These are phyloP conservation scores for Himalopsyche japonica DNA, from an alignment of 2,888 invertebrate genomes.

Conservation along the genomic window DNA sequence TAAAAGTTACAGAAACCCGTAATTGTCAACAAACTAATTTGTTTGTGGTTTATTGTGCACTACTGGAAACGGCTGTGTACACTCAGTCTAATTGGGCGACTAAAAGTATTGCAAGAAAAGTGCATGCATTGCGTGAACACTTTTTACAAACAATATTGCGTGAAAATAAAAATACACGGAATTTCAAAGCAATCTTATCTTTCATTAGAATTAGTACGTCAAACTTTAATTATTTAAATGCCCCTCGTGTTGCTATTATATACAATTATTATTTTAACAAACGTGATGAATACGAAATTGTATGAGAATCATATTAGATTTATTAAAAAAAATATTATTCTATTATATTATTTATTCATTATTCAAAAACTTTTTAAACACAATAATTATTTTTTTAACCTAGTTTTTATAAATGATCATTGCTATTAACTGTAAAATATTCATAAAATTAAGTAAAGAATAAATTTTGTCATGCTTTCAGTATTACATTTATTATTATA, in stretches of 20 bases:
- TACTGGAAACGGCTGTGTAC: not conserved
- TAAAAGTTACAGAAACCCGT: not conserved
- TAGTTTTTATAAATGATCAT: too few relatives aligned
- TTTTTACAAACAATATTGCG: not conserved
- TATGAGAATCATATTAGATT: not conserved
- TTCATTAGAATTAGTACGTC: not conserved
- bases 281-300: not conserved
- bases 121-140: not conserved
- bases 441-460: too few relatives aligned
- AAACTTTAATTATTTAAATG: not conserved
- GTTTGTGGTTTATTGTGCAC: not conserved
- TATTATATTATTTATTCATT: not conserved
- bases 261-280: not conserved
- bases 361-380: too few relatives aligned
- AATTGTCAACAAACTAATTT: not conserved
- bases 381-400: too few relatives aligned
- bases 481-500: too few relatives aligned
- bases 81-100: not conserved
- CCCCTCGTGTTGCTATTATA: not conserved
- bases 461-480: too few relatives aligned
- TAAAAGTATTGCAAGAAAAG: not conserved
- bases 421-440: too few relatives aligned
- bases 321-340: not conserved
- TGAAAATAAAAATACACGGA: not conserved
- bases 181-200: not conserved